These are phyloP conservation scores for Brachyalestes nurse DNA, from an alignment of 2,797 vertebrate genomes.

Conservation along the genomic window DNA sequence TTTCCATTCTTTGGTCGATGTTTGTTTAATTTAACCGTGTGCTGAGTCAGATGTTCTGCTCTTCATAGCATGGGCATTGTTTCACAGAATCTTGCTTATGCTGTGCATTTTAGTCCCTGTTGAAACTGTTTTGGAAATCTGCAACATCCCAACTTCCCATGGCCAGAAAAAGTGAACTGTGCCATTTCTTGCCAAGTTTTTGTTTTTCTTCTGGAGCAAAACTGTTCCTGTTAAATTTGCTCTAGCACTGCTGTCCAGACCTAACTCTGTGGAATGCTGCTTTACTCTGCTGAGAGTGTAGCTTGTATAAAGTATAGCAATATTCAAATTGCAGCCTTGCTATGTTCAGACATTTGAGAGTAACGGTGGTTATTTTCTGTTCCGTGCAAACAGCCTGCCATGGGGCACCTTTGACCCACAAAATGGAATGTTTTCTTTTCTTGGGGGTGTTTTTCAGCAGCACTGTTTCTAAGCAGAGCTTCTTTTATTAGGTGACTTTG, in stretches of 20 bases:
- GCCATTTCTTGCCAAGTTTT: background rate
- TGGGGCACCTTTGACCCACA: conserved; percentile 8
- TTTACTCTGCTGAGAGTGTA: background rate
- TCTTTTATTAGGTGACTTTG: conserved; percentile 60
- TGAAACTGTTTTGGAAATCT: conserved; percentile 4
- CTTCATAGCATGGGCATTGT: background rate
- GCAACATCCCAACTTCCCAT: background rate
- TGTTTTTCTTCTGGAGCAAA: background rate
- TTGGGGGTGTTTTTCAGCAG: conserved; percentile 9
- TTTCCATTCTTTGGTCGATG: conserved; percentile 4
- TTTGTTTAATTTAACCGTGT: conserved; percentile 26
- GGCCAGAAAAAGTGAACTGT: background rate
- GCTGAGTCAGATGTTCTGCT: conserved; percentile 38
- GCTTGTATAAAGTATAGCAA: background rate
- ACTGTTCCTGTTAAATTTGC: background rate
- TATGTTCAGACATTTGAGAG: background rate
- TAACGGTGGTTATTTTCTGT: conserved; percentile 8
- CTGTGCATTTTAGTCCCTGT: background rate
- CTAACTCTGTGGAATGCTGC: background rate
- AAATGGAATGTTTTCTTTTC: conserved; percentile 45
- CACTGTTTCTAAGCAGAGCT: conserved; percentile 58
- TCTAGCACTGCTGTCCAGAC: background rate
- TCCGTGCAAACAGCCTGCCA: background rate
- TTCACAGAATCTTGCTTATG: conserved; percentile 25
- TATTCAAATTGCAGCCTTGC: background rate